Evolutionary conservation across 1,140 invertebrate species (phyloP).

Genomic region (Saccostrea echinata): DNA sequence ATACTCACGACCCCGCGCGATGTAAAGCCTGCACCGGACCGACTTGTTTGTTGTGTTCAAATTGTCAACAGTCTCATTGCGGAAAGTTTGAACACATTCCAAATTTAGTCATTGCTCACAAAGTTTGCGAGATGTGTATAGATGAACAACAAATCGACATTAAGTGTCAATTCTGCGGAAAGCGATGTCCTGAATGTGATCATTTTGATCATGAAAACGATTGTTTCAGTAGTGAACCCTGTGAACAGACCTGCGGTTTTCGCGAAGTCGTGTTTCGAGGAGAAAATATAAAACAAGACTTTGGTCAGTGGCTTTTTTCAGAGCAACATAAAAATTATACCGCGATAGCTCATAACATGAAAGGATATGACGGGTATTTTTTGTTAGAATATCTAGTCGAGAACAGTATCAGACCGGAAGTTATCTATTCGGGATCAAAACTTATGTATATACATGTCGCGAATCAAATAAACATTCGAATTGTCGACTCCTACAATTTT

Average conservation of each 20-base stretch:
- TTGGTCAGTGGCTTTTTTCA: background rate
- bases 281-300: background rate
- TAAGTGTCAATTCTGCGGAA: constrained; percentile 19
- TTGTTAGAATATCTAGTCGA: constrained; percentile 40
- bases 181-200: constrained; percentile 15
- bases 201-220: constrained; percentile 16
- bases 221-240: background rate
- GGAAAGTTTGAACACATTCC: constrained; percentile 21
- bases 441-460: constrained; percentile 43
- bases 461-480: background rate
- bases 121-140: constrained; percentile 31
- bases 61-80: background rate
- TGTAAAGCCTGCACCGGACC: background rate
- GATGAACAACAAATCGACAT: background rate
- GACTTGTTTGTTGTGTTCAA: background rate
- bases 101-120: constrained; percentile 21
- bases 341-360: constrained; percentile 28
- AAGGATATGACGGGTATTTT: constrained; percentile 40
- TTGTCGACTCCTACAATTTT: constrained; percentile 46
- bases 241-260: constrained; percentile 27
- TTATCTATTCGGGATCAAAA: constrained; percentile 45
- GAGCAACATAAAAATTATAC: constrained; percentile 17
- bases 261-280: too few relatives aligned
- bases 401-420: background rate
- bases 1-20: background rate